Evolutionary conservation across 2,113 vertebrate species (phyloP), one percentile per base, ranked within the genome.

Genomic region (Vulpes ferrilata): DNA sequence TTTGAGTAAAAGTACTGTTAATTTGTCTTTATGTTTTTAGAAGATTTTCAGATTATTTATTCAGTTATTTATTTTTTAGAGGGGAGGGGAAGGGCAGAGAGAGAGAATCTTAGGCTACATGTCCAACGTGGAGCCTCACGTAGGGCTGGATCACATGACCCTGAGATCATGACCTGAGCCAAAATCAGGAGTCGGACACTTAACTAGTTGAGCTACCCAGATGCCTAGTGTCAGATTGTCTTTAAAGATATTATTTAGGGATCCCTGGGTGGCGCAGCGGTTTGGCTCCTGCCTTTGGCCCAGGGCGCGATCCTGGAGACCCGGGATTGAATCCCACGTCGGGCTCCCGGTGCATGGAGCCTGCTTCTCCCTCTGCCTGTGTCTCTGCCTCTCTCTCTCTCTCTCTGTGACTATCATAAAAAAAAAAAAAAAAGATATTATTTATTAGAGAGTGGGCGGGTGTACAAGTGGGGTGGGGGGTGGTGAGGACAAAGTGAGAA

Each of bases 21-120:
- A 3, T 55, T 97, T 71, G 11, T 93, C 73, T 92, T 93, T 95
- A 67, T 43, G 43, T 43, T 43, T 43, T 43, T 43, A 43, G 43
- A 43, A 43, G 43, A 43, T 7, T 43, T 43, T 43, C 43, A 43
- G 43, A 43, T 43, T 43, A 43, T 43, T 43, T 43, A 43, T 43
- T 43, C 43, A 43, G 6, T 43, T 43, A 43, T 7, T 43, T 43
- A 43, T 43, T 43, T 43, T 43, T 43, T 43, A 43, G 43, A 43
- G 43, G 43, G 43, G 43, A 43, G 15, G 55, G 55, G 55, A 55
- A 15, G 55, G 32, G 32, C 65, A 67, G 32, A 67, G 67, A 69
- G 67, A 69, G 8, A 69, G 32, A 35, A 69, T 69, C 67, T 69
- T 17, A 20, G 2, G 67, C 32, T 13, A 8, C n/a, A 15, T 69